Base-by-base conservation (phyloP, 2,797 vertebrate genomes). In the Channallabes apus region DNA sequence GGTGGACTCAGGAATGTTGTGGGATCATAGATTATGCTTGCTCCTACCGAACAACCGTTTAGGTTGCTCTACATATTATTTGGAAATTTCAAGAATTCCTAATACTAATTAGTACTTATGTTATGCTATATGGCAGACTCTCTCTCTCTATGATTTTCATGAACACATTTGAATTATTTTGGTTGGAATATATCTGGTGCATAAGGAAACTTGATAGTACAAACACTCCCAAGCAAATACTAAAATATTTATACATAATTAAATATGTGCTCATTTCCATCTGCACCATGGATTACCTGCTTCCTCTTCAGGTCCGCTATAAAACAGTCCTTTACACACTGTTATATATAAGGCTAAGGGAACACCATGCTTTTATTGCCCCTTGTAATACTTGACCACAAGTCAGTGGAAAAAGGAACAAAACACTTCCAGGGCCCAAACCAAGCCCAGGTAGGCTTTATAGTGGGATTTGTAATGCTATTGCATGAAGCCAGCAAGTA, bases 391-490 rank as follows among this genome's bases (percentile, higher is more conserved):
- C 54, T 64, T n/a, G 18, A 83, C 82, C 35, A 82, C 15, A 64
- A 80, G 69, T 56, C 83, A 68, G 14, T 64, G 38, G 67, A 51
- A 86, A 82, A 85, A 83, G 76, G 59, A 64, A 58, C 27, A 76
- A 27, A 84, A 27, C 54, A 5, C 41, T 81, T 72, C 82, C 82
- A 87, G 32, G 8, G 35, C 64, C 73, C 79, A 82, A 27, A n/a
- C 78, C 64, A 71, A 75, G 51, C 35, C 35, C 86, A 86, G 84
- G 87, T 84, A 87, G 46, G 5, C 38, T 89, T 89, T 88, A 86
- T 77, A 82, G 65, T 75, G 69, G 84, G 71, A 88, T 76, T 80
- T 83, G 58, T 75, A 80, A 90, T 82, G 73, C 41, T 80, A 59
- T 62, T 83, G 76, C 56, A 83, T 58, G 38, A 73, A 82, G 81